These are phyloP conservation scores for Siniperca scherzeri DNA, from an alignment of 2,797 vertebrate species.

Conservation along the genomic window DNA sequence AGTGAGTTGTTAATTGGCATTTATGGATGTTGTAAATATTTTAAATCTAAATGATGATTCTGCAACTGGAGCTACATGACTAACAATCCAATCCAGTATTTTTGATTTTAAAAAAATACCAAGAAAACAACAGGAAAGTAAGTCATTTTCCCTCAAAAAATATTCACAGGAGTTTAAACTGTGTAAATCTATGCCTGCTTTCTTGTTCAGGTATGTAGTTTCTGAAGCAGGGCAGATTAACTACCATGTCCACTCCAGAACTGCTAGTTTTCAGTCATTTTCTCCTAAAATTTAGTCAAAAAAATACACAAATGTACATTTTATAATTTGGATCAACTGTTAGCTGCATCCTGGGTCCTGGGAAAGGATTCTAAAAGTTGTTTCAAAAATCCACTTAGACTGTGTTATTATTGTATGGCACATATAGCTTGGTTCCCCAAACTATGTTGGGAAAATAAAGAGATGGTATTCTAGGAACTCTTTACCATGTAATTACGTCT, in stretches of 20 bases:
- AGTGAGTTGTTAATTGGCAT: background rate
- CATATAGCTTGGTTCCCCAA: background rate
- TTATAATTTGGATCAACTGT: background rate
- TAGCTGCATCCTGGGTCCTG: background rate
- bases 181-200: background rate
- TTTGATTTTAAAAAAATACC: background rate
- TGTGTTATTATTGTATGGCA: constrained; percentile 5
- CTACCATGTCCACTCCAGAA: background rate
- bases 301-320: background rate
- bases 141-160: background rate
- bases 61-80: background rate
- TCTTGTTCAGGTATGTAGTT: background rate
- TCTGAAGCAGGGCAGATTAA: background rate
- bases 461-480: background rate
- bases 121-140: background rate
- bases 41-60: background rate
- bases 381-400: background rate
- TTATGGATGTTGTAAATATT: background rate
- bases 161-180: background rate
- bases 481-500: background rate
- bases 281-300: background rate
- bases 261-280: constrained; percentile 20
- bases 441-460: constrained; percentile 15
- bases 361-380: background rate
- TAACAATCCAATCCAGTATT: background rate